Percentiles rank a stretch among this genome's conserved stretches.
Evolutionary conservation across 2,888 invertebrate genomes (phyloP).

Genomic region (Amaurobius ferox): DNA sequence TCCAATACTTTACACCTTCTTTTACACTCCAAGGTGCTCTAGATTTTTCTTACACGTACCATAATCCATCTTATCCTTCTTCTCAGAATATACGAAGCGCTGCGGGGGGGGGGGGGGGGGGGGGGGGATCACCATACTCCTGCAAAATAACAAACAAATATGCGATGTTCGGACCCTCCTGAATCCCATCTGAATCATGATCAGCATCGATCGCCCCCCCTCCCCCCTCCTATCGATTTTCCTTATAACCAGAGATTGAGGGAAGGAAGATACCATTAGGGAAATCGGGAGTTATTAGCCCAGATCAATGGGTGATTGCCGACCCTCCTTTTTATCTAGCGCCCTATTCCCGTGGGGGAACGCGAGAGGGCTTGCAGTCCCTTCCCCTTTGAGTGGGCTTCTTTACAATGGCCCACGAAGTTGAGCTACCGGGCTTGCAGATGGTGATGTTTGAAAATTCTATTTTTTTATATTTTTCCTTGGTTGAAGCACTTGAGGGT

Average conservation of each 20-base stretch:
- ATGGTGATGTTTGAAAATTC: constrained; percentile 19
- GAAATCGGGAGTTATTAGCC: constrained; percentile 71
- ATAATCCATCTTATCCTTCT: constrained; percentile 49
- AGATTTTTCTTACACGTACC: constrained; percentile 16
- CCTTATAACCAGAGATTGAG: constrained; percentile 59
- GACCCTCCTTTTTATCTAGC: constrained; percentile 60
- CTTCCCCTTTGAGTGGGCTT: background rate
- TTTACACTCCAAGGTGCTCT: background rate
- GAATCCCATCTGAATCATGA: constrained; percentile 69
- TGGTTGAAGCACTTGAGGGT: background rate
- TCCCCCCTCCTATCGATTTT: constrained; percentile 45
- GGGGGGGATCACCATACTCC: too few relatives aligned
- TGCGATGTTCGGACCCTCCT: constrained; percentile 31
- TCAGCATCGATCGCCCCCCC: constrained; percentile 52
- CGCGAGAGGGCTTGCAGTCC: background rate
- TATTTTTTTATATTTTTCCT: background rate
- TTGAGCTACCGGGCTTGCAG: constrained; percentile 19
- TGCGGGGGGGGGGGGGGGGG: background rate
- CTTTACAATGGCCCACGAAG: constrained; percentile 36
- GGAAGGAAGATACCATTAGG: constrained; percentile 67
- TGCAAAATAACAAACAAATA: constrained; percentile 12
- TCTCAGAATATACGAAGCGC: background rate
- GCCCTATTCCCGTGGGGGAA: constrained; percentile 25
- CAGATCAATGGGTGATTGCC: constrained; percentile 68
- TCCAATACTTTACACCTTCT: background rate